phyloP scores from a whole-genome alignment of 2,888 invertebrate species.

The Eristalinus sepulchralis region DNA sequence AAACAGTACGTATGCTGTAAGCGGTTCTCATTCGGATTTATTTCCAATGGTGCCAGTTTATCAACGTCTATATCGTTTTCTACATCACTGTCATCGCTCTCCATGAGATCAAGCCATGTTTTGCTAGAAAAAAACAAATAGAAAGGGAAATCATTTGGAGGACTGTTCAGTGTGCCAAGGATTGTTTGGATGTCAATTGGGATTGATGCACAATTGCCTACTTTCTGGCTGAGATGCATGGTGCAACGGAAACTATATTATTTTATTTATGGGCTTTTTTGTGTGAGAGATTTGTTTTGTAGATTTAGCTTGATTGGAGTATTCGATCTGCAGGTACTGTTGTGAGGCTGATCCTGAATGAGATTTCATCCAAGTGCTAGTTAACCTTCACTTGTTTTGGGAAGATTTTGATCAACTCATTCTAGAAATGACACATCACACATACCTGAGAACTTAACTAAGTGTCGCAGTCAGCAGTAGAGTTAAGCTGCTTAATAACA shows the following conservation, averaged over 20 bases:
- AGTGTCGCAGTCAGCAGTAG: too few species aligned
- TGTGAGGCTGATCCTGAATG: too few species aligned
- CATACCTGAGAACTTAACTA: too few species aligned
- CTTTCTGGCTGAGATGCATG: neutral
- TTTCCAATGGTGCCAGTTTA: constrained; percentile 85
- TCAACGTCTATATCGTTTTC: constrained; percentile 83
- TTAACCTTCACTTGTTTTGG: too few species aligned
- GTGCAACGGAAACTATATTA: neutral
- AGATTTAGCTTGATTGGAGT: too few species aligned
- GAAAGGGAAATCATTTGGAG: neutral
- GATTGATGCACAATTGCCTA: neutral
- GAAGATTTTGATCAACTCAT: too few species aligned
- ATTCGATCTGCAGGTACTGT: too few species aligned
- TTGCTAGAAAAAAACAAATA: constrained; percentile 74
- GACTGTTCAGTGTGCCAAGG: neutral
- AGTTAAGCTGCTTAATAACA: too few species aligned
- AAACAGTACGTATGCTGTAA: constrained; percentile 96
- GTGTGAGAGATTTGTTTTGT: too few species aligned
- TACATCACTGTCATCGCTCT: constrained; percentile 85
- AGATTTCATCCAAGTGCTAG: too few species aligned
- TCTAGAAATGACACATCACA: too few species aligned
- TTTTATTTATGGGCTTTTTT: neutral
- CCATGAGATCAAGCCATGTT: constrained; percentile 78
- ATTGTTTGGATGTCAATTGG: neutral
- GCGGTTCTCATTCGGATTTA: constrained; percentile 93